Conservation (phyloP, 1,140 invertebrate species). For the Drosophila guanche region DNA sequence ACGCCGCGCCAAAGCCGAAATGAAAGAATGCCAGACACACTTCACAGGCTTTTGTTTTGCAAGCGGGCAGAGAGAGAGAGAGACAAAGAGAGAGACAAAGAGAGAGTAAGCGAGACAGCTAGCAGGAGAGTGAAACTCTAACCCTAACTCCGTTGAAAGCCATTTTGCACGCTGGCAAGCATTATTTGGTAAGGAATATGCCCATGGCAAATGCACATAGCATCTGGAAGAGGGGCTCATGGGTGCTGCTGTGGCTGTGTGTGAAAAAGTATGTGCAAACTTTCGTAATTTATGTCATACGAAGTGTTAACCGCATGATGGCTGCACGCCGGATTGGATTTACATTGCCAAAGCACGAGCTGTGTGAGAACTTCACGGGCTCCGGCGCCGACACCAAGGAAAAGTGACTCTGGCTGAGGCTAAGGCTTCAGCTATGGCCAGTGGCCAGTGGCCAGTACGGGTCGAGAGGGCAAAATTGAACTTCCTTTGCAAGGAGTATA, state of each 20-base stretch:
- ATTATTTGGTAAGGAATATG: slow-evolving; percentile 75
- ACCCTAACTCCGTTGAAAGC: slow-evolving; percentile 58
- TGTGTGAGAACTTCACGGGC: slow-evolving; percentile 66
- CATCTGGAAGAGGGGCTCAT: slow-evolving; percentile 7
- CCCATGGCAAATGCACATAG: slow-evolving; percentile 59
- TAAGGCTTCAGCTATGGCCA: slow-evolving; percentile 15
- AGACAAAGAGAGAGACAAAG: not conserved
- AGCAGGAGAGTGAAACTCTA: slow-evolving; percentile 1
- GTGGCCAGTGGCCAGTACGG: slow-evolving; percentile 35
- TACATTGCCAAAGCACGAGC: slow-evolving; percentile 75
- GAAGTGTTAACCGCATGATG: slow-evolving; percentile 82
- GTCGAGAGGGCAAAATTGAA: slow-evolving; percentile 6
- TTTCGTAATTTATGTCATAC: slow-evolving; percentile 82
- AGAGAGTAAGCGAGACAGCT: not conserved
- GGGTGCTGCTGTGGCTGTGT: slow-evolving; percentile 49
- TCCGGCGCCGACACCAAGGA: slow-evolving; percentile 11
- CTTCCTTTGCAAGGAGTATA: slow-evolving; percentile 14
- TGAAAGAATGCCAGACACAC: slow-evolving; percentile 74
- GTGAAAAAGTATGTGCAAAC: slow-evolving; percentile 80
- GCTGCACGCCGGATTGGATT: slow-evolving; percentile 81
- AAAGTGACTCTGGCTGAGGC: slow-evolving; percentile 7
- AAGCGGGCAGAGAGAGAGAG: slow-evolving; percentile 5
- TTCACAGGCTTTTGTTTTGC: slow-evolving; percentile 64
- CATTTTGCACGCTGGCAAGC: slow-evolving; percentile 68
- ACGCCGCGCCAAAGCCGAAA: slow-evolving; percentile 60